Percentiles rank a stretch among this genome's conserved stretches.
Conservation (phyloP, 2,797 vertebrate species). For the Bradypus variegatus region DNA sequence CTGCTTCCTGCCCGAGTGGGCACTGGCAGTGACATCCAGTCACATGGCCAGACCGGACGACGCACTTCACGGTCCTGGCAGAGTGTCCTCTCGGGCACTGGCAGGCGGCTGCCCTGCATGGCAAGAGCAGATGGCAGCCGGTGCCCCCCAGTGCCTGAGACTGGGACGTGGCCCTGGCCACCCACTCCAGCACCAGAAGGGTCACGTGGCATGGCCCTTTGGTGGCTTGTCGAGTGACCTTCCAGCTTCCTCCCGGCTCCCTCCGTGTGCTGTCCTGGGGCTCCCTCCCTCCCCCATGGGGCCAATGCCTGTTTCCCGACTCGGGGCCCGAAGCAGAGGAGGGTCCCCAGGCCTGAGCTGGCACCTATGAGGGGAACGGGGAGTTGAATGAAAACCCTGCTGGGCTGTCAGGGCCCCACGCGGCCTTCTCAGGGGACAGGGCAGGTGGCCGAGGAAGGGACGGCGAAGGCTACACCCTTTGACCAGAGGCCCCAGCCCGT, state of each 20-base stretch:
- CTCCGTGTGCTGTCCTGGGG: background rate
- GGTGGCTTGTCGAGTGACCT: background rate
- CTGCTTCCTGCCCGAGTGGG: background rate
- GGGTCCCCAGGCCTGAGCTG: no score
- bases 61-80: background rate
- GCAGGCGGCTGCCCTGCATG: slow-evolving; percentile 39
- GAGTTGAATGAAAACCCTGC: no score
- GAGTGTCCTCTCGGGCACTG: background rate
- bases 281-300: background rate
- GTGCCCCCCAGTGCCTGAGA: slow-evolving; percentile 47
- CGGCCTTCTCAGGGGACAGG: background rate
- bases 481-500: background rate
- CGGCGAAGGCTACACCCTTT: background rate
- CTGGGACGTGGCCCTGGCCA: slow-evolving; percentile 18
- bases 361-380: no score
- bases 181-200: slow-evolving; percentile 24
- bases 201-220: slow-evolving; percentile 28
- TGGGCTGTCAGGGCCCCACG: no score
- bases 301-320: no score
- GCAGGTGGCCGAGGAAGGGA: background rate
- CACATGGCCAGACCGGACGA: background rate
- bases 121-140: slow-evolving; percentile 56
- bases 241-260: background rate
- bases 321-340: no score
- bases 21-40: no score